Conservation (phyloP, 2,888 invertebrate species). For the Xanthia icteritia region DNA sequence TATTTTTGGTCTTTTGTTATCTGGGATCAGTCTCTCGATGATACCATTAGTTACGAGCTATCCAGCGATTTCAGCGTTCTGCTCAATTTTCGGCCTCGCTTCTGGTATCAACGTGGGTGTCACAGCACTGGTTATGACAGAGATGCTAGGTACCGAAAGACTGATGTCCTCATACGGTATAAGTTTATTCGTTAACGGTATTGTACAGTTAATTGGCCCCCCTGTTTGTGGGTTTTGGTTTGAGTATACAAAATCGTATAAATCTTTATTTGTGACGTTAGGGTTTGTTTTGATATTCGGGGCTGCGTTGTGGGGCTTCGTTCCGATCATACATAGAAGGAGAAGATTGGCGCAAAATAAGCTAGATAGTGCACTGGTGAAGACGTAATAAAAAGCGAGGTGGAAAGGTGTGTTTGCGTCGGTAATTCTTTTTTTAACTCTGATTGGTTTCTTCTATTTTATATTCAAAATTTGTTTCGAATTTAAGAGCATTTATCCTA, state of each 20-base stretch:
- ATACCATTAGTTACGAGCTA: slow-evolving; percentile 93
- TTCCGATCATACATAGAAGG: slow-evolving; percentile 92
- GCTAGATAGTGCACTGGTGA: slow-evolving; percentile 58
- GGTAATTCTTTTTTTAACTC: slow-evolving; percentile 21
- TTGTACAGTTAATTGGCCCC: slow-evolving; percentile 95
- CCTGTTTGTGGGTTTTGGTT: slow-evolving; percentile 95
- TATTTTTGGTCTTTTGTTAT: slow-evolving; percentile 94
- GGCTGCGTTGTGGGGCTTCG: slow-evolving; percentile 93
- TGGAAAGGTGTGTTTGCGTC: slow-evolving; percentile 12
- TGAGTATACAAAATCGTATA: slow-evolving; percentile 92
- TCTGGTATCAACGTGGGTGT: slow-evolving; percentile 96
- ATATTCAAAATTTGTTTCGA: neutral
- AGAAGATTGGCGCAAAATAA: slow-evolving; percentile 71
- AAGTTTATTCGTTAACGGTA: slow-evolving; percentile 95
- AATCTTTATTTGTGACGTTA: slow-evolving; percentile 93
- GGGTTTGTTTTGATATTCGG: slow-evolving; percentile 94
- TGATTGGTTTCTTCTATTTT: no score
- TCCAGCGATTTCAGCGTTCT: slow-evolving; percentile 92
- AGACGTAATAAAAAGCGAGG: slow-evolving; percentile 72
- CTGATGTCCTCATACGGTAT: slow-evolving; percentile 96
- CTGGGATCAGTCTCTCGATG: slow-evolving; percentile 93
- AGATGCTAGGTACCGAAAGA: slow-evolving; percentile 95
- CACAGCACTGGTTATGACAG: slow-evolving; percentile 96
- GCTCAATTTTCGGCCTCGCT: slow-evolving; percentile 94
- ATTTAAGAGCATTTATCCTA: no score